Conservation (phyloP, 2,113 vertebrate genomes). For the Sclerurus mexicanus region DNA sequence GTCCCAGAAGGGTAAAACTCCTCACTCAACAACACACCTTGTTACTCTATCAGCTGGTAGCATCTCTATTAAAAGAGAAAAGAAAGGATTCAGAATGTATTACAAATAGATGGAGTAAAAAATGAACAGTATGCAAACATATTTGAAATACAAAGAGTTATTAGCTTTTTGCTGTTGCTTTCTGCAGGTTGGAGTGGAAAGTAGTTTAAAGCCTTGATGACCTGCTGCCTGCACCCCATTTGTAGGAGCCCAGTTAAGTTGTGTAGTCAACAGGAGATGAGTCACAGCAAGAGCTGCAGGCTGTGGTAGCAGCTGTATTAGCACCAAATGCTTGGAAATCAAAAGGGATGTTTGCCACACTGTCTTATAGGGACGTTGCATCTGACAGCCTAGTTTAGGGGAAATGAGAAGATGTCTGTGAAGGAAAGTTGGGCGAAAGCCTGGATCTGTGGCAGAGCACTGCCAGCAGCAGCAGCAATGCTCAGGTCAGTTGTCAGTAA, state of each 20-base stretch:
- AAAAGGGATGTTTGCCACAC: not conserved
- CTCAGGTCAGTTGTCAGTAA: slow-evolving; percentile 6
- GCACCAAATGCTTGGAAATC: accelerated
- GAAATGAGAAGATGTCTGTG: not conserved
- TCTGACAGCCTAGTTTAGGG: not conserved
- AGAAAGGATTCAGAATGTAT: not conserved
- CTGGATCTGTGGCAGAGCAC: not conserved
- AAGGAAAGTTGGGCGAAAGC: not conserved
- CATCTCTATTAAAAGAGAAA: not conserved
- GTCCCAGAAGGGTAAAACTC: not conserved
- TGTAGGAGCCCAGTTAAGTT: not conserved
- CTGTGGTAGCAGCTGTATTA: not conserved
- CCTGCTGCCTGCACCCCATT: not conserved
- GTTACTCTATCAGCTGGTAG: not conserved
- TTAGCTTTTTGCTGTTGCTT: not conserved
- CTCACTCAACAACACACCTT: not conserved
- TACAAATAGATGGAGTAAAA: not conserved
- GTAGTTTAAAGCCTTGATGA: not conserved
- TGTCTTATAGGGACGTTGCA: not conserved
- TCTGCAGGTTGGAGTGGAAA: not conserved
- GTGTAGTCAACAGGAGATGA: not conserved
- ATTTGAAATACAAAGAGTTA: not conserved
- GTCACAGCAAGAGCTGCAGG: not conserved
- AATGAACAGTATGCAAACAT: not conserved
- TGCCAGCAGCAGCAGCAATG: not conserved